Evolutionary conservation across 2,797 vertebrate species (phyloP).

Genomic region (Rhinoraja longicauda): DNA sequence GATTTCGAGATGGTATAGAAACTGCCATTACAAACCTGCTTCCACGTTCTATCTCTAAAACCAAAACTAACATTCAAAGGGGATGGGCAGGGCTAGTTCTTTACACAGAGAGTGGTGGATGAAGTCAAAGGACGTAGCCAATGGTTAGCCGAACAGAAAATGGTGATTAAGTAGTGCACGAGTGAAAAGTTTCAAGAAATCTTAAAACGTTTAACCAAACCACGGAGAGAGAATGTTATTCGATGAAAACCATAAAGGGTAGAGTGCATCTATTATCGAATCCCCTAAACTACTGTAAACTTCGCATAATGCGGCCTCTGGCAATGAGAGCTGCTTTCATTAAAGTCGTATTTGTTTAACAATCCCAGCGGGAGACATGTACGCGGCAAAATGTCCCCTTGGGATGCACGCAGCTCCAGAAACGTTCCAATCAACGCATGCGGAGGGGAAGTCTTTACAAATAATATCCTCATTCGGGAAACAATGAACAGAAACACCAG

Average conservation of each 20-base stretch:
- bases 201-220: neutral
- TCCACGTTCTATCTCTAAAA: too few relatives aligned
- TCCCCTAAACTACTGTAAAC: neutral
- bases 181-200: neutral
- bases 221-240: neutral
- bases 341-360: constrained; percentile 16
- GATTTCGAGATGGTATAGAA: too few relatives aligned
- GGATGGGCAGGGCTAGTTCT: too few relatives aligned
- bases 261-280: neutral
- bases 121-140: neutral
- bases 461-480: constrained; percentile 12
- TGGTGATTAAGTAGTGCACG: too few relatives aligned
- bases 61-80: too few relatives aligned
- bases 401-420: neutral
- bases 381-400: neutral
- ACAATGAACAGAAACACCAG: constrained; percentile 17
- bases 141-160: neutral
- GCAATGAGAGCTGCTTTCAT: neutral
- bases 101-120: neutral
- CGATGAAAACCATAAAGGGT: neutral
- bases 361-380: neutral
- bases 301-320: neutral
- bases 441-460: neutral
- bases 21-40: too few relatives aligned
- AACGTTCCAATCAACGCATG: neutral